These are phyloP conservation scores for Ploceus nigricollis DNA, from an alignment of 2,113 vertebrate genomes.

Conservation along the genomic window DNA sequence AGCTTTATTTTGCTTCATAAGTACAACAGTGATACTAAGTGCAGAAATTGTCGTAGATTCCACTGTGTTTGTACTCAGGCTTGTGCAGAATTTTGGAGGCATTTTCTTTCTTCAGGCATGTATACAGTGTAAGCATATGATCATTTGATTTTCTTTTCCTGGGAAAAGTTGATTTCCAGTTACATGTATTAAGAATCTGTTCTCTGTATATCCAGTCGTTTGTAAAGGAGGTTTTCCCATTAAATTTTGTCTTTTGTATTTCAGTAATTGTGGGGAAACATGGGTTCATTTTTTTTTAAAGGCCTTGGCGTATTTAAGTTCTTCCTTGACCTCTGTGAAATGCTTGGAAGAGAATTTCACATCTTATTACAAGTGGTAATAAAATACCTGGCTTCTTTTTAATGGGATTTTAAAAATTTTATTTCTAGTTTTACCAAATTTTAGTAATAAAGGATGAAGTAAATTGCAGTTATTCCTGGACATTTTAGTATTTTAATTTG, in stretches of 20 bases:
- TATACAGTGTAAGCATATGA: not conserved
- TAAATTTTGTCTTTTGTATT: not conserved
- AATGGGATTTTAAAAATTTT: not conserved
- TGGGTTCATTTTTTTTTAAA: not conserved
- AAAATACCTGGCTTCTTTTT: not conserved
- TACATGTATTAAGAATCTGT: not conserved
- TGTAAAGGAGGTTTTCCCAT: not conserved
- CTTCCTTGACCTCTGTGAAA: not conserved
- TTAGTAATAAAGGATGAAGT: not conserved
- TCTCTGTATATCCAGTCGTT: not conserved
- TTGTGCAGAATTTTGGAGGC: not conserved
- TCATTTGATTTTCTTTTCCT: not conserved
- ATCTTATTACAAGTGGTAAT: not conserved
- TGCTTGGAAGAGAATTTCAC: not conserved
- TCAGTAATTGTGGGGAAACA: not conserved
- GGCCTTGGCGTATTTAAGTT: not conserved
- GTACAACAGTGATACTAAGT: not conserved
- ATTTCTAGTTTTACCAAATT: not conserved
- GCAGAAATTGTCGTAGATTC: not conserved
- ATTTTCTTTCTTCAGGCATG: not conserved
- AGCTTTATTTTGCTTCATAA: not conserved
- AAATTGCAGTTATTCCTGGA: not conserved
- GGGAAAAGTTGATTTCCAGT: not conserved
- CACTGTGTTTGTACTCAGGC: not conserved
- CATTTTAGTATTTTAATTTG: not conserved